A percentile compares a stretch with the other conserved stretches of the same genome.
These are phyloP conservation scores for Protophormia terraenovae DNA, from an alignment of 2,888 invertebrate genomes.

Conservation along the genomic window DNA sequence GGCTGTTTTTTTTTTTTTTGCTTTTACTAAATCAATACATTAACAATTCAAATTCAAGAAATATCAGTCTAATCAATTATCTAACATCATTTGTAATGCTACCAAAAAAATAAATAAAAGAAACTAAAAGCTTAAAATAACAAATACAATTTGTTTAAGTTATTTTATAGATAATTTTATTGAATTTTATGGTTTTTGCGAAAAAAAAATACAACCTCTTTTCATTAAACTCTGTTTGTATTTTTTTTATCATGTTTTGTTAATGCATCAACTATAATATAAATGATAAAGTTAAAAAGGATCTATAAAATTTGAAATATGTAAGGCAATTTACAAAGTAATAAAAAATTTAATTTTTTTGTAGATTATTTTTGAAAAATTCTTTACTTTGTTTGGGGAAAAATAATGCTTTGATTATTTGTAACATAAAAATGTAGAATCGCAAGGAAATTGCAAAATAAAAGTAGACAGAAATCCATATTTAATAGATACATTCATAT, in stretches of 20 bases:
- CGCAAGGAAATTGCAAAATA: too few relatives aligned
- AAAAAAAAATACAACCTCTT: not conserved
- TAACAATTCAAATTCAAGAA: conserved; percentile 58
- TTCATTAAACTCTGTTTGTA: not conserved
- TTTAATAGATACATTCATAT: too few relatives aligned
- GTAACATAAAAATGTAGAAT: too few relatives aligned
- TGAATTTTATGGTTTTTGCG: not conserved
- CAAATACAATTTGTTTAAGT: conserved; percentile 25
- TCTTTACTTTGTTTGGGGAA: too few relatives aligned
- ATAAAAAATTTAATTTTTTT: not conserved
- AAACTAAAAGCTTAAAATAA: not conserved
- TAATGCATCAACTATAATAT: not conserved
- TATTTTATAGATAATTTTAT: conserved; percentile 9
- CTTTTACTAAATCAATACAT: conserved; percentile 57
- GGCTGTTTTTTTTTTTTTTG: conserved; percentile 21
- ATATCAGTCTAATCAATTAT: conserved; percentile 63
- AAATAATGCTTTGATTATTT: too few relatives aligned
- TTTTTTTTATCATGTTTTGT: not conserved
- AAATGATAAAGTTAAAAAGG: conserved; percentile 71
- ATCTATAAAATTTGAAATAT: conserved; percentile 79
- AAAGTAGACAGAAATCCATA: too few relatives aligned
- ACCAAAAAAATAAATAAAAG: not conserved
- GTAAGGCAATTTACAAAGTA: conserved; percentile 72
- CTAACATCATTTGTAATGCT: not conserved
- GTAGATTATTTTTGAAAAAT: too few relatives aligned